Evolutionary conservation across 2,888 invertebrate genomes (phyloP).

Genomic region (Linhomoeus sp.): DNA sequence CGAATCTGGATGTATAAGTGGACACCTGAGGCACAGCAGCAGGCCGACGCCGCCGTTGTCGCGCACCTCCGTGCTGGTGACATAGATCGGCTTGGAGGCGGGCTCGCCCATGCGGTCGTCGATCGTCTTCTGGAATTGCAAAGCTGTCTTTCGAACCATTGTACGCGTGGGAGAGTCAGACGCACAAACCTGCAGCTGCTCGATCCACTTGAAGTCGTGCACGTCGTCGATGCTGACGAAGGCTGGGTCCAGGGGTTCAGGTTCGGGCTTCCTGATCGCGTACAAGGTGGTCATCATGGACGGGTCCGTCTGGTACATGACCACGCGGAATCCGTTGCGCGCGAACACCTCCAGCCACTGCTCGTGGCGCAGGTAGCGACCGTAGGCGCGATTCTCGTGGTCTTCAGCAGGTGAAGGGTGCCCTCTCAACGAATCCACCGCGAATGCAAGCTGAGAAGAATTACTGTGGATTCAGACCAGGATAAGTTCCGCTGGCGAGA

Average conservation of each 20-base stretch:
- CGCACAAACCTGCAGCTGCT: conserved; percentile 15
- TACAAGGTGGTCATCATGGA: conserved; percentile 16
- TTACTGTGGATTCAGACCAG: too few species aligned
- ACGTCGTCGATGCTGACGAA: conserved; percentile 24
- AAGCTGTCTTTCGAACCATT: conserved; percentile 7
- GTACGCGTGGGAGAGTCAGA: conserved; percentile 42
- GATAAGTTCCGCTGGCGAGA: too few species aligned
- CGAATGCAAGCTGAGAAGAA: too few species aligned
- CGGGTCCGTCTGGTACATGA: background rate
- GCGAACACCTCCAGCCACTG: conserved; percentile 16
- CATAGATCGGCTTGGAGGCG: conserved; percentile 33
- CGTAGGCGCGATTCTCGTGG: too few species aligned
- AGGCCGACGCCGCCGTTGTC: conserved; percentile 62
- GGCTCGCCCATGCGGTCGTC: conserved; percentile 44
- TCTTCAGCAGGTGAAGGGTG: too few species aligned
- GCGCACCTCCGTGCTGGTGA: conserved; percentile 37
- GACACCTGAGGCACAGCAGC: conserved; percentile 58
- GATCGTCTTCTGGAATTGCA: conserved; percentile 2
- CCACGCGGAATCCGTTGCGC: conserved; percentile 13
- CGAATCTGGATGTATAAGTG: background rate
- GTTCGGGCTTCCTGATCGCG: conserved; percentile 14
- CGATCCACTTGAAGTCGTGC: conserved; percentile 23
- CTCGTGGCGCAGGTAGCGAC: conserved; percentile 8
- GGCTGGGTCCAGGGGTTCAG: conserved; percentile 15
- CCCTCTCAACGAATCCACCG: too few species aligned